Percentiles rank a stretch among this genome's conserved stretches.
phyloP scores from a whole-genome alignment of 1,140 invertebrate species.

The Rhopalosiphum maidis region DNA sequence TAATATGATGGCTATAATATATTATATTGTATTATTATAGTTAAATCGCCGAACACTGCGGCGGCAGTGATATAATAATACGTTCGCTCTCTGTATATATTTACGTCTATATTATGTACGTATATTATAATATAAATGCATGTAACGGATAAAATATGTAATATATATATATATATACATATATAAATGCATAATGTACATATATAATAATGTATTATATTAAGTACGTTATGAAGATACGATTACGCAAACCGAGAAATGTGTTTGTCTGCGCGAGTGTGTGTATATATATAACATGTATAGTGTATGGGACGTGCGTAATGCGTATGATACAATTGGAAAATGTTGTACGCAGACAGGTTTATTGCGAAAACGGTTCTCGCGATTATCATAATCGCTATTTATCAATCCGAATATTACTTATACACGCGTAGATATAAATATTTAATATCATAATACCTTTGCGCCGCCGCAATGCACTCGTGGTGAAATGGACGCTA shows the following conservation, averaged over 20 bases:
- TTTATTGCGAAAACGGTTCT: not conserved
- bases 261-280: not conserved
- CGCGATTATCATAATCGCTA: not conserved
- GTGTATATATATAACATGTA: no score
- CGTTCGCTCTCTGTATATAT: not conserved
- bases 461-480: not conserved
- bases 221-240: not conserved
- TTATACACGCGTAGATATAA: not conserved
- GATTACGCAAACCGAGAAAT: not conserved
- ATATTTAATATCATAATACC: conserved; percentile 9
- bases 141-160: not conserved
- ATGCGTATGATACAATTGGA: not conserved
- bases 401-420: not conserved
- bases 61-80: not conserved
- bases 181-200: not conserved
- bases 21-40: not conserved
- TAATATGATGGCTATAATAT: not conserved
- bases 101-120: no score
- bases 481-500: not conserved
- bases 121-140: not conserved
- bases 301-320: not conserved
- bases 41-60: not conserved
- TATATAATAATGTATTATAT: not conserved
- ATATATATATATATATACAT: no score
- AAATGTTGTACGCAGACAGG: not conserved